Conservation (phyloP, 2,888 invertebrate species). For the Lepeophtheirus nordmannii region DNA sequence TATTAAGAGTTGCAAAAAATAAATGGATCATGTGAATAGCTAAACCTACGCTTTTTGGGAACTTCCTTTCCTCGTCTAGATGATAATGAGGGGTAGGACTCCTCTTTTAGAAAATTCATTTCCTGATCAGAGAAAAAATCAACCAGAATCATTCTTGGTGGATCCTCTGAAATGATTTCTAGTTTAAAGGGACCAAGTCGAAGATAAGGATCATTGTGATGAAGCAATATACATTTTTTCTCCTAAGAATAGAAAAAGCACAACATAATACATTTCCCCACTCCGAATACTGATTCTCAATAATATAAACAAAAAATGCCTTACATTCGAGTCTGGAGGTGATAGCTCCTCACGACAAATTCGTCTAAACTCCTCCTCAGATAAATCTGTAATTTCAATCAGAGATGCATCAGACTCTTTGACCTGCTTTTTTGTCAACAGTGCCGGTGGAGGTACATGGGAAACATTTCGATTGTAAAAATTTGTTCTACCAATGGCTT, state of each 20-base stretch:
- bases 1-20: background rate
- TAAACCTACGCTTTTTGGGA: background rate
- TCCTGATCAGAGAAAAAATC: constrained; percentile 4
- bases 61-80: background rate
- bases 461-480: background rate
- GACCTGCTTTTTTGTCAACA: too few species aligned
- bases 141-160: background rate
- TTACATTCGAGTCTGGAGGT: background rate
- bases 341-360: background rate
- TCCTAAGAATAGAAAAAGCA: background rate
- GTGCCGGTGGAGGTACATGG: too few species aligned
- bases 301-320: background rate
- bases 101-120: constrained; percentile 2
- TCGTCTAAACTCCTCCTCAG: background rate
- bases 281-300: background rate
- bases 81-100: background rate
- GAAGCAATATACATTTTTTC: constrained; percentile 2
- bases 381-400: background rate
- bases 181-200: constrained; percentile 13
- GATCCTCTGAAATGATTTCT: constrained; percentile 8
- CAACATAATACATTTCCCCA: background rate
- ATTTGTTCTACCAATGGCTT: background rate
- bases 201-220: constrained; percentile 16
- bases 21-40: too few species aligned
- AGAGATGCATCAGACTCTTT: too few species aligned